phyloP scores from a whole-genome alignment of 2,113 vertebrate species.

The Tricholaema leucomelas region DNA sequence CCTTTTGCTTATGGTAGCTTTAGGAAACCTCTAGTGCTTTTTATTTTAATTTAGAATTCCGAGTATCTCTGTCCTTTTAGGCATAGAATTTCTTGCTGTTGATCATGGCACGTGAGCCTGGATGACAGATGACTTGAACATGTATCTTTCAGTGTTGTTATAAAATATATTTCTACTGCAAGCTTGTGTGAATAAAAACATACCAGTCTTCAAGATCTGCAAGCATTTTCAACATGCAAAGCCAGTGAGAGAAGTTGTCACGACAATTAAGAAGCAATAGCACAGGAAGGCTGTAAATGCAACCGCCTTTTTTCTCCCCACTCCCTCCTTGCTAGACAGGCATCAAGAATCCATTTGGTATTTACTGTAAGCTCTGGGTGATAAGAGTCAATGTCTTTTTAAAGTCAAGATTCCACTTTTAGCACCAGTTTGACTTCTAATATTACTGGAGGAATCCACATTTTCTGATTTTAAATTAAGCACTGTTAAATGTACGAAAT shows the following conservation, averaged over 20 bases:
- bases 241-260: neutral
- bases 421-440: neutral
- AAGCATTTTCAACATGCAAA: neutral
- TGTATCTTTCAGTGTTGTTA: neutral
- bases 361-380: neutral
- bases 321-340: neutral
- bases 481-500: neutral
- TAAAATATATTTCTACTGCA: neutral
- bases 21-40: neutral
- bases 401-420: conserved; percentile 4
- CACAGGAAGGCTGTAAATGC: neutral
- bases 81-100: neutral
- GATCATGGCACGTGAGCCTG: neutral
- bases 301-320: neutral
- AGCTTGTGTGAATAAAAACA: neutral
- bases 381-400: neutral
- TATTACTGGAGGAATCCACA: neutral
- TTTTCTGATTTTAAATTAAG: neutral
- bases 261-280: conserved; percentile 4
- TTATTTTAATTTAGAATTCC: neutral
- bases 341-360: neutral
- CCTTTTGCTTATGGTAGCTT: neutral
- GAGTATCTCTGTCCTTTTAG: neutral
- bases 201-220: neutral
- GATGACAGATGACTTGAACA: neutral